Evolutionary conservation across 2,797 vertebrate genomes (phyloP), one percentile per base, ranked within the genome.

Genomic region (Iguana delicatissima): DNA sequence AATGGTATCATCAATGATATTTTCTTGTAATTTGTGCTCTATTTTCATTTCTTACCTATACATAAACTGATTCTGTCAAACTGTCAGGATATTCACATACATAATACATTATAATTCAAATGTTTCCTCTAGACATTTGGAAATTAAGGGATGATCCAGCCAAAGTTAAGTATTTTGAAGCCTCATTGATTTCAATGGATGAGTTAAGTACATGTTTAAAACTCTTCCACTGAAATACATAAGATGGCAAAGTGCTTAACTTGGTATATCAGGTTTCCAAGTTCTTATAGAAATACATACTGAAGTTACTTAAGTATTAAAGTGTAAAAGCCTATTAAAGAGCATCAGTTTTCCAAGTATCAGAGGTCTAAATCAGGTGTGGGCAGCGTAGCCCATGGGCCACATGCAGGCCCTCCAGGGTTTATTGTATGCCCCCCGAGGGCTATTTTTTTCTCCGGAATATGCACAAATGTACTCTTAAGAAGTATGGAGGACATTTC

Each of bases 1-100:
- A 95, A 69, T 81, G 5, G 2, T 10, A 76, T 9, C 26, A 91
- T 84, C 26, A 84, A 67, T 35, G 38, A 67, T 4, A 81, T 80
- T 1, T 24, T 50, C 50, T 87, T 92, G 69, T 20, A 85, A 26
- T 76, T 87, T 57, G 79, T 80, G 50, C 0, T 80, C n/a, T 86
- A 52, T 74, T 64, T 32, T 59, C 1, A 24, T 80, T 3, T 69
- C 22, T n/a, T 73, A 84, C 62, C 14, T 57, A 6, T 83, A 1
- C 22, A 57, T 24, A 80, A 90, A 16, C 16, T 1, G 29, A 42
- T n/a, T 86, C 3, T 84, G 85, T 5, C 77, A 26, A 26, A 89
- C n/a, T 32, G 86, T 35, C 74, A 55, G 18, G 7, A 76, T 38
- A 77, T 20, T 35, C 55, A 22, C 18, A 76, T 38, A 50, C 57